These are phyloP conservation scores for Pseudopleuronectes americanus DNA, from an alignment of 2,797 vertebrate species.

Conservation along the genomic window DNA sequence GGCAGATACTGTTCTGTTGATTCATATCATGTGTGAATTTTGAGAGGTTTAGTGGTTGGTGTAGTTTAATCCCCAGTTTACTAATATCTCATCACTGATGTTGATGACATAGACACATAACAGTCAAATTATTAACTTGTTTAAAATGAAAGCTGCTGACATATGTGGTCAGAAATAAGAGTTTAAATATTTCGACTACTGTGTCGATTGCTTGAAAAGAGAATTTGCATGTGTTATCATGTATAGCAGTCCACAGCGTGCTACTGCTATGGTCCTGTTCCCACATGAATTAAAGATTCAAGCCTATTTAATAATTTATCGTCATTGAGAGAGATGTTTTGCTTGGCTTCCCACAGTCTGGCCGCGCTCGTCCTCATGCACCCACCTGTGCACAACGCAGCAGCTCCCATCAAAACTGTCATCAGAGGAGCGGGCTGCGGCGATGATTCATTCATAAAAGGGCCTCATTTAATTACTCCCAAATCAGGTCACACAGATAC, in stretches of 20 bases:
- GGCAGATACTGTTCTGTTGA: no score
- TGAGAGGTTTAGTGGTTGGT: no score
- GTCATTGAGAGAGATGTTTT: constrained; percentile 73
- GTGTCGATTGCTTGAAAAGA: constrained; percentile 43
- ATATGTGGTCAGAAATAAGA: no score
- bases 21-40: no score
- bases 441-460: constrained; percentile 76
- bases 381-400: constrained; percentile 64
- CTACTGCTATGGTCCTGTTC: constrained; percentile 71
- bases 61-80: no score
- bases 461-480: constrained; percentile 73
- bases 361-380: constrained; percentile 58
- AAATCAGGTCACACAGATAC: constrained; percentile 65
- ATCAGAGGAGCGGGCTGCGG: constrained; percentile 28
- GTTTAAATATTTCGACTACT: neutral
- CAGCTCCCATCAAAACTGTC: constrained; percentile 70
- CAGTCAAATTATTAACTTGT: no score
- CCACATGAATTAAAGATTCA: constrained; percentile 78
- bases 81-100: no score
- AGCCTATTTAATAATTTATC: constrained; percentile 78
- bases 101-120: neutral
- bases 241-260: constrained; percentile 17
- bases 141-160: no score
- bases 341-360: constrained; percentile 61
- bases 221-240: constrained; percentile 34